phyloP scores from a whole-genome alignment of 2,888 invertebrate species.

The Alcis repandata region DNA sequence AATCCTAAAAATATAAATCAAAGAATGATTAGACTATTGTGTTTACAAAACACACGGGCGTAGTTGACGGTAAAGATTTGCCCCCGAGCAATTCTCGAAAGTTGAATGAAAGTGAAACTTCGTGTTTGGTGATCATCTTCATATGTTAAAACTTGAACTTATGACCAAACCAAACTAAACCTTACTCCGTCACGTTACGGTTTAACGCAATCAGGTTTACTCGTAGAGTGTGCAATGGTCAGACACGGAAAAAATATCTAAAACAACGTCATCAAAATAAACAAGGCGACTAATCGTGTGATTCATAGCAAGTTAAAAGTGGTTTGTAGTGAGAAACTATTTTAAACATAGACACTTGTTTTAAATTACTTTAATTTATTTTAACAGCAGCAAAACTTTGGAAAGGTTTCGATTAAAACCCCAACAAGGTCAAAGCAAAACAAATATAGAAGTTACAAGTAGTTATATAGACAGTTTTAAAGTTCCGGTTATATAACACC shows the following conservation, averaged over 20 bases:
- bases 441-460: slow-evolving; percentile 25
- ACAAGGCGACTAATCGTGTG: slow-evolving; percentile 25
- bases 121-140: slow-evolving; percentile 60
- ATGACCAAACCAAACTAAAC: slow-evolving; percentile 39
- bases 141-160: slow-evolving; percentile 38
- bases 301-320: slow-evolving; percentile 9
- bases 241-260: slow-evolving; percentile 18
- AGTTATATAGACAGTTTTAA: slow-evolving; percentile 13
- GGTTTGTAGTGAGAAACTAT: slow-evolving; percentile 4
- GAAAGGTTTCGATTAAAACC: slow-evolving; percentile 36
- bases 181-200: slow-evolving; percentile 24
- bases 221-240: background rate
- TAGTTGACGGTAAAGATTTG: slow-evolving; percentile 56
- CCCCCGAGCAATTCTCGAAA: slow-evolving; percentile 64
- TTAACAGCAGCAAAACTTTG: slow-evolving; percentile 24
- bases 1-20: slow-evolving; percentile 19
- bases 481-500: slow-evolving; percentile 25
- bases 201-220: background rate
- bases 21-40: slow-evolving; percentile 48
- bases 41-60: slow-evolving; percentile 67
- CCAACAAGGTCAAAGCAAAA: slow-evolving; percentile 34
- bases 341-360: background rate
- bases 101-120: slow-evolving; percentile 81
- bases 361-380: slow-evolving; percentile 11
- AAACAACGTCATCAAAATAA: slow-evolving; percentile 40